These are phyloP conservation scores for Brevimyrus niger DNA, from an alignment of 2,113 vertebrate species.

Conservation along the genomic window DNA sequence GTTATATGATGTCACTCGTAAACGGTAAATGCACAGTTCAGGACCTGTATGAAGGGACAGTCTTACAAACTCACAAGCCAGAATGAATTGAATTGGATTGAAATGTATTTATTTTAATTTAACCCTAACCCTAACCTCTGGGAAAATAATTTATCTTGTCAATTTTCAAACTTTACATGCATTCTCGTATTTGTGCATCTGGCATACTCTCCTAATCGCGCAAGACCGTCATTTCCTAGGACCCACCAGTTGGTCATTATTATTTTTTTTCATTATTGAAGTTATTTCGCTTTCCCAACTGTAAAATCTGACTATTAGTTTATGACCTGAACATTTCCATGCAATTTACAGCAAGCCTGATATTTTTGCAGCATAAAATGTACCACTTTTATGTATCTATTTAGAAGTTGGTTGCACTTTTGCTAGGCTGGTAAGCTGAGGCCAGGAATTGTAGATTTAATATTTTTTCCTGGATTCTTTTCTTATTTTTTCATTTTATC, in stretches of 20 bases:
- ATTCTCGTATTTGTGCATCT: not conserved
- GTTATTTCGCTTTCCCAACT: not conserved
- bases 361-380: not conserved
- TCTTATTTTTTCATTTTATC: not conserved
- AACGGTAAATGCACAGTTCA: not conserved
- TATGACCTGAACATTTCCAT: not conserved
- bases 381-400: not conserved
- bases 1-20: not conserved
- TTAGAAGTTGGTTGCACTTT: not conserved
- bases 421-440: not conserved
- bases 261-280: not conserved
- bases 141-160: not conserved
- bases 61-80: not conserved
- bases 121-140: not conserved
- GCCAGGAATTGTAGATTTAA: not conserved
- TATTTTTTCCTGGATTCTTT: not conserved
- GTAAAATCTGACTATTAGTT: not conserved
- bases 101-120: no score
- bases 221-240: not conserved
- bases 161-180: not conserved
- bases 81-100: not conserved
- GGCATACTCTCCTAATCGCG: not conserved
- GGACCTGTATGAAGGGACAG: not conserved
- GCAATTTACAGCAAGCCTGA: not conserved
- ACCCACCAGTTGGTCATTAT: no score